Conservation (phyloP, 2,888 invertebrate genomes). For the Pimpla rufipes region DNA sequence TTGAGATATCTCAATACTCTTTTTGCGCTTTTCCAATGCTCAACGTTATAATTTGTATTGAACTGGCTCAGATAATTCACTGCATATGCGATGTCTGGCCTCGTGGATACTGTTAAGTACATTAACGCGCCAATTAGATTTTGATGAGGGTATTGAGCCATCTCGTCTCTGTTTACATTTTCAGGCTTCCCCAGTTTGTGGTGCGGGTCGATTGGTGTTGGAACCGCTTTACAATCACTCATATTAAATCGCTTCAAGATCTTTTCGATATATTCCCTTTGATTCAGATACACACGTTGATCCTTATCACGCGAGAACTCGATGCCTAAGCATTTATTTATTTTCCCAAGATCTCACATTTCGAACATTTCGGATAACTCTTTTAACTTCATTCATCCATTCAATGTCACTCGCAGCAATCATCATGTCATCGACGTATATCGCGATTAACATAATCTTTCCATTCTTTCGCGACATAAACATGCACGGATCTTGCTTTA, state of each 20-base stretch:
- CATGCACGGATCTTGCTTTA: slow-evolving; percentile 57
- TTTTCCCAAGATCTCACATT: slow-evolving; percentile 47
- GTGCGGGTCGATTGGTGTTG: slow-evolving; percentile 47
- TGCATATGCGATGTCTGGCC: slow-evolving; percentile 55
- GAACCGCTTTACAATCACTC: slow-evolving; percentile 38
- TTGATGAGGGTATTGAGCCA: slow-evolving; percentile 63
- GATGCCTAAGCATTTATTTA: slow-evolving; percentile 51
- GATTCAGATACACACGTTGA: slow-evolving; percentile 12
- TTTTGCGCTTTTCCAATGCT: slow-evolving; percentile 50
- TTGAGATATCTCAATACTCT: slow-evolving; percentile 56
- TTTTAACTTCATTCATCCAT: slow-evolving; percentile 41
- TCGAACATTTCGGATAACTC: slow-evolving; percentile 46
- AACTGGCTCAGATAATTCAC: slow-evolving; percentile 49
- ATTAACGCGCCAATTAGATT: slow-evolving; percentile 59
- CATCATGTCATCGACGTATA: slow-evolving; percentile 65
- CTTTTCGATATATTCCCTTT: slow-evolving; percentile 25
- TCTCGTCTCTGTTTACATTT: not conserved
- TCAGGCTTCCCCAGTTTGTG: slow-evolving; percentile 45
- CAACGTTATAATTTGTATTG: slow-evolving; percentile 30
- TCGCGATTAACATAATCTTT: slow-evolving; percentile 41
- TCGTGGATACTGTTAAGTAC: slow-evolving; percentile 56
- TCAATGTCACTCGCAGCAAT: slow-evolving; percentile 35
- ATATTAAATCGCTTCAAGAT: slow-evolving; percentile 46
- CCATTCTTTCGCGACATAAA: slow-evolving; percentile 22
- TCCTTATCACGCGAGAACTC: slow-evolving; percentile 52